These are phyloP conservation scores for Nymphalis c-album DNA, from an alignment of 2,888 invertebrate species.

Conservation along the genomic window DNA sequence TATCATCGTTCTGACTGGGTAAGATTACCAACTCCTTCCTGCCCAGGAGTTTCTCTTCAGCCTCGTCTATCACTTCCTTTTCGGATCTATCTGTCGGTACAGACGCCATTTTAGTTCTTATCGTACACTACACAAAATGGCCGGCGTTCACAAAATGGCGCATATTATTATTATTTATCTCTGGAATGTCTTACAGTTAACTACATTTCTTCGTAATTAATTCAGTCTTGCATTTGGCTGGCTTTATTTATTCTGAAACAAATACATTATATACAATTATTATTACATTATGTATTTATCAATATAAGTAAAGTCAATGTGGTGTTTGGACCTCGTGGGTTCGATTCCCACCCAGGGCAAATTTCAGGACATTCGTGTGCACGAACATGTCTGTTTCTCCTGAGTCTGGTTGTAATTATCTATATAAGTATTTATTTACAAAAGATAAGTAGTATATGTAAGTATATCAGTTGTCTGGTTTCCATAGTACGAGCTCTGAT, in stretches of 20 bases:
- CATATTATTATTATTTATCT: slow-evolving; percentile 32
- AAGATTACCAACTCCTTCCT: slow-evolving; percentile 53
- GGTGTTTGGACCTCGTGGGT: too few species aligned
- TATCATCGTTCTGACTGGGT: slow-evolving; percentile 48
- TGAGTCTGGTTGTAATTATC: too few species aligned
- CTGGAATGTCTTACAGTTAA: slow-evolving; percentile 47
- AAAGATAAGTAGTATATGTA: too few species aligned
- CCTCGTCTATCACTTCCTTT: slow-evolving; percentile 57
- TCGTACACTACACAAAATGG: slow-evolving; percentile 49
- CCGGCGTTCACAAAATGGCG: slow-evolving; percentile 44
- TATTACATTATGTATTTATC: too few species aligned
- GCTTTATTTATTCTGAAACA: slow-evolving; percentile 50
- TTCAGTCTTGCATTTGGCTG: slow-evolving; percentile 58
- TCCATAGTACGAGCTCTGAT: too few species aligned
- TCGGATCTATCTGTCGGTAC: slow-evolving; percentile 55
- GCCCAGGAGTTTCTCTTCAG: slow-evolving; percentile 63
- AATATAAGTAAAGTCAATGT: too few species aligned
- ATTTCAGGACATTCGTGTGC: too few species aligned
- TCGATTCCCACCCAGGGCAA: too few species aligned
- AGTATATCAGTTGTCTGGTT: too few species aligned
- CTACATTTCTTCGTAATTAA: slow-evolving; percentile 39
- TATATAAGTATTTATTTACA: too few species aligned
- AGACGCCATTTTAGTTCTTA: slow-evolving; percentile 54
- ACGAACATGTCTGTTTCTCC: too few species aligned
- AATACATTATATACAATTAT: slow-evolving; percentile 4